These are phyloP conservation scores for Aphelenchoides fujianensis DNA, from an alignment of 1,140 invertebrate species.

Conservation along the genomic window DNA sequence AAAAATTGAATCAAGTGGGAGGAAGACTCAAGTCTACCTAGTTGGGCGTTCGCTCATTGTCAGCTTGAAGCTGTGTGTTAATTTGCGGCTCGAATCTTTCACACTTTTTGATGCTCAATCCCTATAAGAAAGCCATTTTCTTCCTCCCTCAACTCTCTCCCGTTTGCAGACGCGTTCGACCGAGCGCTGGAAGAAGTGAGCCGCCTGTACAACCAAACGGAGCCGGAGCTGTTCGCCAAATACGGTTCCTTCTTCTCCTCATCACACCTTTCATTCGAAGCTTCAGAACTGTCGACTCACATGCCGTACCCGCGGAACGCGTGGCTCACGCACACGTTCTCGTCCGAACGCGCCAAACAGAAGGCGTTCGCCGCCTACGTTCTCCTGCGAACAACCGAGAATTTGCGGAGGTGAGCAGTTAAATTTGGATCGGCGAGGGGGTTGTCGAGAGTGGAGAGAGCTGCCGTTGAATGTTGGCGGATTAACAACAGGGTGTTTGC, in stretches of 20 bases:
- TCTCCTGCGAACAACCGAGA: background rate
- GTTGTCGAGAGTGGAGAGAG: background rate
- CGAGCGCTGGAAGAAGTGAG: conserved; percentile 7
- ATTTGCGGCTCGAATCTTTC: no score
- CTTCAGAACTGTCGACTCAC: conserved; percentile 9
- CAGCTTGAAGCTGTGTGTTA: no score
- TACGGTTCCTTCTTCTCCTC: background rate
- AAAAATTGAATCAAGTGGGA: no score
- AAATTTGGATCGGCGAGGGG: background rate
- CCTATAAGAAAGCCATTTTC: no score
- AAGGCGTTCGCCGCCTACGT: conserved; percentile 11
- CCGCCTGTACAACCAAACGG: conserved; percentile 11
- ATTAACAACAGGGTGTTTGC: background rate
- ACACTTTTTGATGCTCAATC: no score
- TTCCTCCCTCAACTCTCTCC: background rate
- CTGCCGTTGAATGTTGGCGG: background rate
- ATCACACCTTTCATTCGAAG: conserved; percentile 1
- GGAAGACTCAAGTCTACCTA: no score
- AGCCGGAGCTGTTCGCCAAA: conserved; percentile 12
- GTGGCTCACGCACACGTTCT: conserved; percentile 15
- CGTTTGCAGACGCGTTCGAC: conserved; percentile 12
- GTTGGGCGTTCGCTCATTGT: no score
- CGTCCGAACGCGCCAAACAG: background rate
- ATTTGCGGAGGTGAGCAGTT: background rate
- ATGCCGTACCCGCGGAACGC: conserved; percentile 15